A percentile compares a stretch with the other conserved stretches of the same genome.
Conservation (phyloP, 1,140 invertebrate genomes). For the Samia ricini region DNA sequence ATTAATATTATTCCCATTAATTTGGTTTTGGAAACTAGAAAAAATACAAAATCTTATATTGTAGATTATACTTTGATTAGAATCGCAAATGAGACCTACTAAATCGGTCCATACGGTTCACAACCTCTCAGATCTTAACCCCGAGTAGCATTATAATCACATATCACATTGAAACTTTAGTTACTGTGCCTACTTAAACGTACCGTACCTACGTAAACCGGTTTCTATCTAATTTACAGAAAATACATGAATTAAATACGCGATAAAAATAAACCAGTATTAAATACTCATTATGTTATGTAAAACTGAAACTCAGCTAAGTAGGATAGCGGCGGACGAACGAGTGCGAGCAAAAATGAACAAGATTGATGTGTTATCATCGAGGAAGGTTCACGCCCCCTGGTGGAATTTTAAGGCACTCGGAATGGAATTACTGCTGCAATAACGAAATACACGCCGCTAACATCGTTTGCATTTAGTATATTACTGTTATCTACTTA, state of each 20-base stretch:
- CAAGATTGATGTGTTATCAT: slow-evolving; percentile 38
- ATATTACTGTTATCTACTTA: background rate
- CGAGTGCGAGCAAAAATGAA: slow-evolving; percentile 30
- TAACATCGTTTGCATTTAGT: background rate
- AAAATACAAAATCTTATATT: no score
- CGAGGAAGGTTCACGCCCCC: background rate
- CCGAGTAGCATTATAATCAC: no score
- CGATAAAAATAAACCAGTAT: background rate
- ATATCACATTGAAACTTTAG: no score
- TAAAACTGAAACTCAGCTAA: slow-evolving; percentile 18
- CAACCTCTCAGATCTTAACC: no score
- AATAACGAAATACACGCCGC: background rate
- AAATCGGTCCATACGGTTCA: no score
- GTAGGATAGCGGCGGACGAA: slow-evolving; percentile 8
- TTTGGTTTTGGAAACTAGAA: no score
- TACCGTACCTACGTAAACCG: background rate
- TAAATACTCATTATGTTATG: slow-evolving; percentile 2
- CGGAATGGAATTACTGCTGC: slow-evolving; percentile 15
- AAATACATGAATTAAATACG: background rate
- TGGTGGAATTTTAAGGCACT: background rate
- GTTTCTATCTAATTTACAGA: background rate
- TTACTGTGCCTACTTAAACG: no score
- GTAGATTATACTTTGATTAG: no score
- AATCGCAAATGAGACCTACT: no score
- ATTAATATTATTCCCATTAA: no score